Conservation (phyloP, 2,888 invertebrate genomes). For the Ectemnius cavifrons region DNA sequence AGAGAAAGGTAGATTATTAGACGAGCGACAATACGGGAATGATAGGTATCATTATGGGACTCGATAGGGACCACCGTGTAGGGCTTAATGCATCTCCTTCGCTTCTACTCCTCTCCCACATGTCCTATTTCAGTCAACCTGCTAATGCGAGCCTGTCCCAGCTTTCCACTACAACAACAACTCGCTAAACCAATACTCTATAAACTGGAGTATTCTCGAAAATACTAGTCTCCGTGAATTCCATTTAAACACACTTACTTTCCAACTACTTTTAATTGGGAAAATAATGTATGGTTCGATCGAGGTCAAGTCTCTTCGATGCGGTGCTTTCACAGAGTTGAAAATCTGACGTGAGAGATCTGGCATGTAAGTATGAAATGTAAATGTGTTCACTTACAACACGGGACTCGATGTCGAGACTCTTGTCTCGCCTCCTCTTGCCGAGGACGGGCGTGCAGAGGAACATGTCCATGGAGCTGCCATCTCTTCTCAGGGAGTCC, state of each 20-base stretch:
- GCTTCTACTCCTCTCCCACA: slow-evolving; percentile 12
- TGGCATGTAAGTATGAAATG: not conserved
- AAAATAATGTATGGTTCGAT: too few relatives aligned
- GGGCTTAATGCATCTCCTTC: slow-evolving; percentile 37
- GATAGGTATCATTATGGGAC: slow-evolving; percentile 38
- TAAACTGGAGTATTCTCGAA: too few relatives aligned
- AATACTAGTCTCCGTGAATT: too few relatives aligned
- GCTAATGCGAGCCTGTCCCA: slow-evolving; percentile 31
- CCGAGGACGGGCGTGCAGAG: slow-evolving; percentile 90
- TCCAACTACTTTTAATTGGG: too few relatives aligned
- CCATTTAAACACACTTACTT: too few relatives aligned
- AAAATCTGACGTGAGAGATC: not conserved
- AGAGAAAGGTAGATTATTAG: too few relatives aligned
- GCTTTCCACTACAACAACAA: too few relatives aligned
- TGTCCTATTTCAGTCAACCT: slow-evolving; percentile 42
- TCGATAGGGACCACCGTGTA: slow-evolving; percentile 47
- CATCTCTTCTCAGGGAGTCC: slow-evolving; percentile 83
- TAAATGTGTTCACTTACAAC: slow-evolving; percentile 83
- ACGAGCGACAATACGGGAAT: slow-evolving; percentile 29
- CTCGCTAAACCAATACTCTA: too few relatives aligned
- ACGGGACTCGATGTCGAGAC: slow-evolving; percentile 92
- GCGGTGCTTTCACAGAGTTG: slow-evolving; percentile 9
- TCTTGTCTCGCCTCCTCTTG: slow-evolving; percentile 84
- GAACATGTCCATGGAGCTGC: slow-evolving; percentile 84
- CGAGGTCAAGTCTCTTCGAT: too few relatives aligned